A percentile compares a stretch with the other conserved stretches of the same genome.
Evolutionary conservation across 2,797 vertebrate species (phyloP).

Genomic region (Lates japonicus): DNA sequence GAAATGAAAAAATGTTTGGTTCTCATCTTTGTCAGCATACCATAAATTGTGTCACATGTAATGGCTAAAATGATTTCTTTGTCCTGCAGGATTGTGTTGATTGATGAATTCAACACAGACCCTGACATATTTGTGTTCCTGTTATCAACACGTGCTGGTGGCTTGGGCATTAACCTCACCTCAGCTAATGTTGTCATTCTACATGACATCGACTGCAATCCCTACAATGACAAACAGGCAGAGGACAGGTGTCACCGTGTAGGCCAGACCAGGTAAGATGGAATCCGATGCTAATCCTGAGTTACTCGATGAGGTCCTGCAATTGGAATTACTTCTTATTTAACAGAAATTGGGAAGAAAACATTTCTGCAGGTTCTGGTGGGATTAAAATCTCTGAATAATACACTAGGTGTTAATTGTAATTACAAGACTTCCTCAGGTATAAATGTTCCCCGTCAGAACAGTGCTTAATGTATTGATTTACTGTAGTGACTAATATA

Average conservation of each 20-base stretch:
- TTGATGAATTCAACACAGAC: constrained; percentile 96
- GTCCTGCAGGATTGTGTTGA: constrained; percentile 92
- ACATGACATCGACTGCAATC: constrained; percentile 98
- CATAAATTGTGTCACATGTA: neutral
- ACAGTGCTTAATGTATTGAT: neutral
- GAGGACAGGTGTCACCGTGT: constrained; percentile 97
- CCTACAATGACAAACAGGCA: constrained; percentile 98
- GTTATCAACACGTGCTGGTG: constrained; percentile 96
- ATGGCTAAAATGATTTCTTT: neutral
- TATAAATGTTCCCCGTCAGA: neutral
- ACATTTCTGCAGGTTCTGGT: neutral
- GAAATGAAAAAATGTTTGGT: neutral
- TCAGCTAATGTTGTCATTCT: constrained; percentile 97
- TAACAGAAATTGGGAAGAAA: too few species aligned
- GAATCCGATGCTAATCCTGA: neutral
- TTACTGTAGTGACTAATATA: neutral
- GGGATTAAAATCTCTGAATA: neutral
- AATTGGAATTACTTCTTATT: too few species aligned
- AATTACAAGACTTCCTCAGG: neutral
- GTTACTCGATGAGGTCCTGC: neutral
- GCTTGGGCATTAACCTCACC: constrained; percentile 96
- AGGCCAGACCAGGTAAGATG: constrained; percentile 93
- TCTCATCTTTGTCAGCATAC: neutral
- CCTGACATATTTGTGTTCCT: constrained; percentile 95
- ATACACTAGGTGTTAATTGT: neutral